These are phyloP conservation scores for Acanthoscelides obtectus DNA, from an alignment of 2,888 invertebrate genomes.

Conservation along the genomic window DNA sequence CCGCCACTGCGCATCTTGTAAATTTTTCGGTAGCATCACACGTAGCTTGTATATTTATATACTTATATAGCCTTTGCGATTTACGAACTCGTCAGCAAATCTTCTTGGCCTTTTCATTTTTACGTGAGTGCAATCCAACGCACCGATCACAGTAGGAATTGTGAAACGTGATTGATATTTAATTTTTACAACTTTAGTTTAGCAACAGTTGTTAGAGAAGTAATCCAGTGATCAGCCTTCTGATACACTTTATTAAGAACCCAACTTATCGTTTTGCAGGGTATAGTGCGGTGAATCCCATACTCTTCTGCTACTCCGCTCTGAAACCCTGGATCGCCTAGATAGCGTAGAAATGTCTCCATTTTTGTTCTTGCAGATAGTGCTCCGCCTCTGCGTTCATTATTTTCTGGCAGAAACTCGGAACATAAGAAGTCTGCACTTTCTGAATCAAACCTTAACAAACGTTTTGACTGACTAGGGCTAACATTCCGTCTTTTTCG, in stretches of 20 bases:
- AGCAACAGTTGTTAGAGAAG: background rate
- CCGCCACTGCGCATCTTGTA: too few species aligned
- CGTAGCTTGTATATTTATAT: too few species aligned
- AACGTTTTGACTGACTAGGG: slow-evolving; percentile 10
- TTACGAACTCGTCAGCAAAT: slow-evolving; percentile 20
- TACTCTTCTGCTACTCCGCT: slow-evolving; percentile 7
- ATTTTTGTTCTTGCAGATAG: slow-evolving; percentile 12
- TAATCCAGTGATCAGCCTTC: slow-evolving; percentile 3
- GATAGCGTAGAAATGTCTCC: slow-evolving; percentile 10
- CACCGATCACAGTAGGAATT: slow-evolving; percentile 1
- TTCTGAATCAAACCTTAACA: slow-evolving; percentile 13
- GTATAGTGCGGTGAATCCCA: slow-evolving; percentile 3
- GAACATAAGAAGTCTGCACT: slow-evolving; percentile 10
- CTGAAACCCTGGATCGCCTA: slow-evolving; percentile 13
- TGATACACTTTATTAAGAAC: slow-evolving; percentile 5
- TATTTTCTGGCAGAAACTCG: slow-evolving; percentile 13
- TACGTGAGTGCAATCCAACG: slow-evolving; percentile 19
- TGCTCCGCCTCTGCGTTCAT: slow-evolving; percentile 11
- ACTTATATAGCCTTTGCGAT: too few species aligned
- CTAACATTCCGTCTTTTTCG: slow-evolving; percentile 12
- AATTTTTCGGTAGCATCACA: too few species aligned
- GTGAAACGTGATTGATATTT: slow-evolving; percentile 1
- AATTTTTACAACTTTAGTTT: background rate
- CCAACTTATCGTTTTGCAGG: slow-evolving; percentile 1
- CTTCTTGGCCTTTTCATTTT: slow-evolving; percentile 11